Conservation (phyloP, 2,888 invertebrate genomes). For the Sicus ferrugineus region DNA sequence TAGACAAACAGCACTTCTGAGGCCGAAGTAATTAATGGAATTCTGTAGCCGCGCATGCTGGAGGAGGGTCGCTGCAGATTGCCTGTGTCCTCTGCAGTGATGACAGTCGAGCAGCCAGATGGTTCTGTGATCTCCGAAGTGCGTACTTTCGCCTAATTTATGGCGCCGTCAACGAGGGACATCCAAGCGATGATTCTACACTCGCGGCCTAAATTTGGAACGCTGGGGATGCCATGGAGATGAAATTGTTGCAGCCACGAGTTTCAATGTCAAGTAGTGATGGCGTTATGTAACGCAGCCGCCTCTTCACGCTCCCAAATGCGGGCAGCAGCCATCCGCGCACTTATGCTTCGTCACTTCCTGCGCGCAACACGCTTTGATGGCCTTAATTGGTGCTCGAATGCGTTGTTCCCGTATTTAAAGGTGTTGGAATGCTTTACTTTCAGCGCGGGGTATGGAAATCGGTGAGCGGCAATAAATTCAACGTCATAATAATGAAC, state of each 20-base stretch:
- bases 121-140: constrained; percentile 12
- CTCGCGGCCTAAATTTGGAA: constrained; percentile 22
- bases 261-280: constrained; percentile 37
- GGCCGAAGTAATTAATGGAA: too few relatives aligned
- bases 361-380: not conserved
- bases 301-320: constrained; percentile 29
- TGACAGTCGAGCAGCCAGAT: constrained; percentile 30
- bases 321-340: not conserved
- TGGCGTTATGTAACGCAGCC: constrained; percentile 3
- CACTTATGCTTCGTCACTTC: not conserved
- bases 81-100: not conserved
- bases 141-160: constrained; percentile 30
- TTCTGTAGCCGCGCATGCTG: too few relatives aligned
- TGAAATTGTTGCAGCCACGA: not conserved
- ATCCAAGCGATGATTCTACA: constrained; percentile 5
- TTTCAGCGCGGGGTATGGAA: too few relatives aligned
- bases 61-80: not conserved
- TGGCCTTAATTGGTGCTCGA: constrained; percentile 15
- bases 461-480: too few relatives aligned
- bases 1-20: too few relatives aligned
- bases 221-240: not conserved
- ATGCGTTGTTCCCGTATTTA: constrained; percentile 1
- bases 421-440: constrained; percentile 2
- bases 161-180: constrained; percentile 21
- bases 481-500: too few relatives aligned